phyloP scores from a whole-genome alignment of 1,140 invertebrate genomes.

The Eriosoma lanigerum region DNA sequence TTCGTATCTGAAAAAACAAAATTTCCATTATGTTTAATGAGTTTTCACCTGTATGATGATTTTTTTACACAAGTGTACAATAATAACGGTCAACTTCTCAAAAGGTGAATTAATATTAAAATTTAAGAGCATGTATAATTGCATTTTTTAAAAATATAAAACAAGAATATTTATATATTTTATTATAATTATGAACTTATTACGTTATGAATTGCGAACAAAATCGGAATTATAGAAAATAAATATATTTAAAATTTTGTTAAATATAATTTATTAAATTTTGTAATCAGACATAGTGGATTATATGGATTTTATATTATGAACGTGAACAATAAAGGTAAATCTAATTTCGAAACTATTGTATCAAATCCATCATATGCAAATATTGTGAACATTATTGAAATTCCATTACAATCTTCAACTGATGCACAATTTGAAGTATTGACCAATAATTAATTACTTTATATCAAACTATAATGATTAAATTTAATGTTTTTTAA shows the following conservation, averaged over 20 bases:
- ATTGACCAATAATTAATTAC: not conserved
- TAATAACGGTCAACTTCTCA: conserved; percentile 14
- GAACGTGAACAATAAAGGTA: conserved; percentile 15
- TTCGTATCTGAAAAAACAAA: not conserved
- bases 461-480: not conserved
- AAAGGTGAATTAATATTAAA: conserved; percentile 19
- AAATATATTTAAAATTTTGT: too few relatives aligned
- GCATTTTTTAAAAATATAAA: too few relatives aligned
- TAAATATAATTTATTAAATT: too few relatives aligned
- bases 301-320: conserved; percentile 36
- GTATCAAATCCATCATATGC: not conserved
- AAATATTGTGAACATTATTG: not conserved
- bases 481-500: not conserved
- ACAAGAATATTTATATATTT: too few relatives aligned
- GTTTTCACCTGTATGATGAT: conserved; percentile 41
- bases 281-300: conserved; percentile 21
- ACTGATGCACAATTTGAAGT: conserved; percentile 22
- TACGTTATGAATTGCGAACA: too few relatives aligned
- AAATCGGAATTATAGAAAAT: too few relatives aligned
- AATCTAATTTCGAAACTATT: conserved; percentile 4
- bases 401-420: conserved; percentile 29
- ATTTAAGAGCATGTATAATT: not conserved
- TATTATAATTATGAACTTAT: too few relatives aligned
- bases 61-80: conserved; percentile 39
- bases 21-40: conserved; percentile 29